These are phyloP conservation scores for Drosophila pegasa DNA, from an alignment of 2,888 invertebrate species.

Conservation along the genomic window DNA sequence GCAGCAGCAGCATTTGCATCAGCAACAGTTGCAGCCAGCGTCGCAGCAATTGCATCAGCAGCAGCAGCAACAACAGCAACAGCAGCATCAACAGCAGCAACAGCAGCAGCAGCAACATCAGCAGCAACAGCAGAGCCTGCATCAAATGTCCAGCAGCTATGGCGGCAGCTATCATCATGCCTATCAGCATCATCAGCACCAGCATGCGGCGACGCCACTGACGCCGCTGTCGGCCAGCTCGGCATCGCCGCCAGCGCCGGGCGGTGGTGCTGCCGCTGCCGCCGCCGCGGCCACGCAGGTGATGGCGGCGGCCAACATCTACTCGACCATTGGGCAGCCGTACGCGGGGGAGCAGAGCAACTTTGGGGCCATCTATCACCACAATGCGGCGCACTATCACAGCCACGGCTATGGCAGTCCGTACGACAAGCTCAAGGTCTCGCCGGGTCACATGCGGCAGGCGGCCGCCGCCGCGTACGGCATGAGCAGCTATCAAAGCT, in stretches of 20 bases:
- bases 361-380: constrained; percentile 85
- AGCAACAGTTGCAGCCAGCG: constrained; percentile 35
- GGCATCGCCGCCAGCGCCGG: constrained; percentile 58
- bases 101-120: constrained; percentile 39
- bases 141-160: constrained; percentile 47
- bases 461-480: constrained; percentile 78
- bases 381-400: constrained; percentile 79
- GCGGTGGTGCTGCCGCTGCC: constrained; percentile 37
- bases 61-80: constrained; percentile 52
- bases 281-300: constrained; percentile 63
- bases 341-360: constrained; percentile 83
- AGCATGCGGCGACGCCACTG: constrained; percentile 49
- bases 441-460: constrained; percentile 64
- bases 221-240: constrained; percentile 71
- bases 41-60: constrained; percentile 19
- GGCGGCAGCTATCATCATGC: constrained; percentile 54
- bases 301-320: constrained; percentile 81
- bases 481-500: constrained; percentile 83
- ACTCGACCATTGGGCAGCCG: constrained; percentile 82
- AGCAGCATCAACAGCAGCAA: constrained; percentile 45
- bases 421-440: constrained; percentile 84
- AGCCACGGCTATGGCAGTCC: constrained; percentile 81
- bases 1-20: constrained; percentile 53
- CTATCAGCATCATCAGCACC: constrained; percentile 50
- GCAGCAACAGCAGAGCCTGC: constrained; percentile 45